Base-by-base conservation (phyloP, 2,888 invertebrate species). In the Bhutanitis thaidina region DNA sequence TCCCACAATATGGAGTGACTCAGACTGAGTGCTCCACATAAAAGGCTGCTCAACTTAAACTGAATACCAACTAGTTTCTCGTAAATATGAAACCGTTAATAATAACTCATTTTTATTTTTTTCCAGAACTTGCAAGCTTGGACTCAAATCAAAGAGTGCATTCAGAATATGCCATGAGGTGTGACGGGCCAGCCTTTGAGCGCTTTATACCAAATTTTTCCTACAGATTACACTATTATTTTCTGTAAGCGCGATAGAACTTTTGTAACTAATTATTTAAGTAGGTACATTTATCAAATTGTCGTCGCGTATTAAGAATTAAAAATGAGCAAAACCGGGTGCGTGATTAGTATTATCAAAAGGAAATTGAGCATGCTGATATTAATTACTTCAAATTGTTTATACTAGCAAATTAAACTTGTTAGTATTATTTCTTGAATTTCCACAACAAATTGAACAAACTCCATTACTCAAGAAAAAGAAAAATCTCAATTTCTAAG, bases 131-230 rank as follows among this genome's bases (percentile, higher is more conserved):
- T 94, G 38, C 94, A 94, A 85, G 93, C 94, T 40, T 95, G 94
- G 94, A 92, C 91, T 49, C 93, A 94, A 82, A 93, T 94, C 63
- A 91, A 92, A 65, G 93, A 94, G 71, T 94, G 94, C 73, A 84
- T 94, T 59, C 93, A 94, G 74, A 93, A 92, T 72, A 93, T 94
- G 90, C 93, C 93, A 38, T 49, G 43, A 44, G 35, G 8, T 5
- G 41, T 35, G 49, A 40, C 49, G 20, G 29, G 20, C 35, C 1
- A 9, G 0, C 32, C n/a, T 30, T 29, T 7, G 49, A 58, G 50
- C 29, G 60, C 56, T 16, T 64, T 58, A 65, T 68, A 77, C 75
- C 74, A 77, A 78, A 77, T 52, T 59, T 56, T 62, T 60, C 58
- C 55, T 55, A 39, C 48, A 29, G 16, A 41, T 35, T 9, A 43